Percentiles rank a stretch among this genome's conserved stretches.
Evolutionary conservation across 2,797 vertebrate genomes (phyloP).

Genomic region (Siniperca obscura): DNA sequence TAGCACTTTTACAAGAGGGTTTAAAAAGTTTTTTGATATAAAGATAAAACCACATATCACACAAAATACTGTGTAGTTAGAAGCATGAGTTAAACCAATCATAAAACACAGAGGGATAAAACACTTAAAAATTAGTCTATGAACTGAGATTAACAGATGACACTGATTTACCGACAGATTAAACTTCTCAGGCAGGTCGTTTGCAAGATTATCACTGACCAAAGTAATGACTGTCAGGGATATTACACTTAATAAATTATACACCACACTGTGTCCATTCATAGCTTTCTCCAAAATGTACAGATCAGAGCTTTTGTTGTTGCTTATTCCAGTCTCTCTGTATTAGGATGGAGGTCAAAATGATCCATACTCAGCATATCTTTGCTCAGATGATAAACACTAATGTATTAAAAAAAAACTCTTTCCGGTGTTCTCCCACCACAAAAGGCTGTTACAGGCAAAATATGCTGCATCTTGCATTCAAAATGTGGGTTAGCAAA

Average conservation of each 20-base stretch:
- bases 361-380: not conserved
- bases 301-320: not conserved
- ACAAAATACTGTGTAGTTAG: not conserved
- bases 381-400: conserved; percentile 1
- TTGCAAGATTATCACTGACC: conserved; percentile 12
- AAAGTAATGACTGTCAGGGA: conserved; percentile 21
- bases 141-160: conserved; percentile 33
- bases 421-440: not conserved
- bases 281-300: not conserved
- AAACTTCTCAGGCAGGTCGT: conserved; percentile 25
- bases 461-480: too few relatives aligned
- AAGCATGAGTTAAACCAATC: not conserved
- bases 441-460: conserved; percentile 2
- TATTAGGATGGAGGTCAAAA: not conserved
- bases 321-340: not conserved
- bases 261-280: not conserved
- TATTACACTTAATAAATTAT: conserved; percentile 17
- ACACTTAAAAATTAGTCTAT: conserved; percentile 13
- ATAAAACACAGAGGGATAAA: conserved; percentile 16
- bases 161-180: conserved; percentile 29
- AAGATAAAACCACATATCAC: not conserved
- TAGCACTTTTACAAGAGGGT: not conserved
- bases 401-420: conserved; percentile 42
- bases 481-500: too few relatives aligned
- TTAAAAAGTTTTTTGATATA: not conserved